Evolutionary conservation across 2,888 invertebrate species (phyloP), one percentile per base, ranked within the genome.

Genomic region (Aelia acuminata): DNA sequence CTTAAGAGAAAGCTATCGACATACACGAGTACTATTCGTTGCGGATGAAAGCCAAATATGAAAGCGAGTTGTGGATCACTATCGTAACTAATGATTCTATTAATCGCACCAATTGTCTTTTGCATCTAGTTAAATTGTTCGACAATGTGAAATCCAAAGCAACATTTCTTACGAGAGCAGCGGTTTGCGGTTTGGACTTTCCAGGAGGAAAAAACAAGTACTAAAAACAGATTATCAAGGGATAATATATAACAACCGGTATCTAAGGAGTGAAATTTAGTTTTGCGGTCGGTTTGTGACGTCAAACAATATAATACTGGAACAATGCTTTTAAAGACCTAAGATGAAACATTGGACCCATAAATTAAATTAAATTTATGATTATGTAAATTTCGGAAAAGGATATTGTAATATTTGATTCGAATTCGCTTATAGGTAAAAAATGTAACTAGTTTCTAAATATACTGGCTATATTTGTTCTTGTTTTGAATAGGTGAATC

Each of bases 61-160:
- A 70, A 70, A 70, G 63, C 63, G 63, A 70, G 63, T 7, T 35
- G 63, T 5, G 63, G 31, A 57, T 57, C 57, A 57, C 57, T 63
- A 63, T 63, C 63, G 63, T 31, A 15, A 70, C 31, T 70, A 70
- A 70, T 31, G 63, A 7, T 70, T 0, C 18, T 35, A 70, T 31
- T 70, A 70, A 70, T 31, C 35, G 18, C 63, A 35, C 63, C 63
- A 35, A 26, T 70, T 70, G 63, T 70, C 31, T 35, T 70, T 70
- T 1, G 18, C 7, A 70, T 70, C 31, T 31, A 35, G 31, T 31
- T 70, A 70, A 70, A 35, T 18, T 70, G 35, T 35, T 35, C 63
- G 20, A 20, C 63, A 20, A 70, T 35, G 31, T 35, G 31, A 70
- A 70, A 70, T 35, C 63, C 4, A 18, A 70, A 35, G 31, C 63